Conservation (phyloP, 1,140 invertebrate species). For the Drosophila ironensis region DNA sequence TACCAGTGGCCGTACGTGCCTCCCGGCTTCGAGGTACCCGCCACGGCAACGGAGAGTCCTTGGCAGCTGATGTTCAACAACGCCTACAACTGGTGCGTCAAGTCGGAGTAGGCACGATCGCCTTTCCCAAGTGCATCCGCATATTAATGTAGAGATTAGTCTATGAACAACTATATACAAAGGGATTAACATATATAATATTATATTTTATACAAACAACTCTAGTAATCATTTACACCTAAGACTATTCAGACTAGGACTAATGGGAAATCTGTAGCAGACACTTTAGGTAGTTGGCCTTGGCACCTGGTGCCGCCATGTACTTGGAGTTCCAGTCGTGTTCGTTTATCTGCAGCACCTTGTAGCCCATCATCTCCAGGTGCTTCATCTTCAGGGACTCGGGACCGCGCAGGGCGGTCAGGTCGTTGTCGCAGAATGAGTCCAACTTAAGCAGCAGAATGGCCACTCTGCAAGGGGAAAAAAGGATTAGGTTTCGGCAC, state of each 20-base stretch:
- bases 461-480: conserved; percentile 72
- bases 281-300: conserved; percentile 81
- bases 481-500: not conserved
- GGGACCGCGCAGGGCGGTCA: conserved; percentile 80
- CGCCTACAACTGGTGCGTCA: conserved; percentile 90
- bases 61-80: conserved; percentile 97
- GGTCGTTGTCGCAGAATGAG: conserved; percentile 79
- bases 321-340: conserved; percentile 84
- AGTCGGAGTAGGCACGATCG: not conserved
- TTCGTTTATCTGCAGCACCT: conserved; percentile 83
- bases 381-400: conserved; percentile 83
- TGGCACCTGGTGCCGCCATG: conserved; percentile 70
- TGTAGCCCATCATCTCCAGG: conserved; percentile 85
- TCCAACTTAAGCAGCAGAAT: conserved; percentile 79
- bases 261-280: conserved; percentile 64
- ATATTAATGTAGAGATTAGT: too few species aligned
- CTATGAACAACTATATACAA: not conserved
- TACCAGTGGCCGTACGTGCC: conserved; percentile 94
- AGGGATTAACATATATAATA: conserved; percentile 4
- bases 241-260: not conserved
- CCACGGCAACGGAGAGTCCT: conserved; percentile 85
- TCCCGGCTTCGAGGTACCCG: conserved; percentile 68
- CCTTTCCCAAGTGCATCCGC: too few species aligned
- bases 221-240: not conserved
- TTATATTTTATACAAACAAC: not conserved